A percentile compares a stretch with the other conserved stretches of the same genome.
These are phyloP conservation scores for Telenomus remus DNA, from an alignment of 1,140 invertebrate species.

Conservation along the genomic window DNA sequence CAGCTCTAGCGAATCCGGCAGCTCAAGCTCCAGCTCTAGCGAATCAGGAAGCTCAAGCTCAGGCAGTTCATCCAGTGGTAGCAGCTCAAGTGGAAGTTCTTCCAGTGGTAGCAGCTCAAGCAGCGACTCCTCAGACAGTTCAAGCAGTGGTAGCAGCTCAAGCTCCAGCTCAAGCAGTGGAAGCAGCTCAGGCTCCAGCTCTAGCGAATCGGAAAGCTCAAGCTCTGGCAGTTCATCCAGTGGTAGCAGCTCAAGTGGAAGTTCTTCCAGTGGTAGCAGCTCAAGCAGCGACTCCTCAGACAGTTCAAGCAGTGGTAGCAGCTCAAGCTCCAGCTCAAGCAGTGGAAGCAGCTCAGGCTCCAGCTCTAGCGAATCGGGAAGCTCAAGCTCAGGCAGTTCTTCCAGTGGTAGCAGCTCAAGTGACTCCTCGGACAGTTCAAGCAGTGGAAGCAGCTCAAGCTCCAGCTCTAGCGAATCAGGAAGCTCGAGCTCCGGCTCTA, in stretches of 20 bases:
- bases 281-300: neutral
- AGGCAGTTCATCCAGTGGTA: too few species aligned
- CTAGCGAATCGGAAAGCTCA: too few species aligned
- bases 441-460: neutral
- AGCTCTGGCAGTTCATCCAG: neutral
- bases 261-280: neutral
- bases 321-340: neutral
- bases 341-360: too few species aligned
- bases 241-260: neutral
- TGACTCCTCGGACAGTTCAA: neutral
- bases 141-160: too few species aligned
- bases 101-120: too few species aligned
- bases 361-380: neutral
- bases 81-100: too few species aligned
- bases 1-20: too few species aligned
- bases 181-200: too few species aligned
- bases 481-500: neutral
- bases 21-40: too few species aligned
- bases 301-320: neutral
- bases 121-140: too few species aligned
- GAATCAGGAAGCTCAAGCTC: too few species aligned
- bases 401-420: neutral
- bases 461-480: neutral
- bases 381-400: conserved; percentile 6
- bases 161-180: too few species aligned